A percentile compares a stretch with the other conserved stretches of the same genome.
Evolutionary conservation across 2,113 vertebrate species (phyloP).

Genomic region (Bubo blakistoni): DNA sequence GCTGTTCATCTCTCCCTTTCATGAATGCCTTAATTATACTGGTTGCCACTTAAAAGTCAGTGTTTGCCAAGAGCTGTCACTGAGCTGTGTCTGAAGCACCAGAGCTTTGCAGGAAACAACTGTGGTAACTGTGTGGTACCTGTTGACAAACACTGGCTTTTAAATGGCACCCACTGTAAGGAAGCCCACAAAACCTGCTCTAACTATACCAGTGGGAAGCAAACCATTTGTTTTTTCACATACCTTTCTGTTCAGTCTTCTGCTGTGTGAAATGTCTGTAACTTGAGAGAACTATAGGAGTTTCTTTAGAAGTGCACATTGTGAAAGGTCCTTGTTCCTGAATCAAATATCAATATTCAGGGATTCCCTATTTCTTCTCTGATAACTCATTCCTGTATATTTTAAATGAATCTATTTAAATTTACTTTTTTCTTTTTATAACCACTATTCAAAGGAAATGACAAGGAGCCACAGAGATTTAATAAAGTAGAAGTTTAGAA

Average conservation of each 20-base stretch:
- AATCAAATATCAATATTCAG: not conserved
- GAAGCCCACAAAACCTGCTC: not conserved
- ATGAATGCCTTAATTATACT: not conserved
- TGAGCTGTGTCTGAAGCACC: not conserved
- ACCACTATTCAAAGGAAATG: not conserved
- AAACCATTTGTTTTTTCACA: not conserved
- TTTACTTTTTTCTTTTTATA: not conserved
- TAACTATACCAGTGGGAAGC: not conserved
- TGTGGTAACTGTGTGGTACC: not conserved
- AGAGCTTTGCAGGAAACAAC: not conserved
- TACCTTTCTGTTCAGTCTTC: not conserved
- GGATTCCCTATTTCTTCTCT: not conserved
- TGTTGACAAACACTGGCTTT: not conserved
- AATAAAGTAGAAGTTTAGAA: constrained; percentile 24
- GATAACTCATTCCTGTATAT: not conserved
- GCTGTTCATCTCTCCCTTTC: not conserved
- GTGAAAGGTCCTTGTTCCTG: not conserved
- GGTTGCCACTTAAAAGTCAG: not conserved
- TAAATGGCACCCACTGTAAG: not conserved
- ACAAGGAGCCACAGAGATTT: not conserved
- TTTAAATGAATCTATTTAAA: not conserved
- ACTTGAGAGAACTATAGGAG: not conserved
- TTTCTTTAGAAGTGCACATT: not conserved
- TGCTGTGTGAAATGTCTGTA: not conserved
- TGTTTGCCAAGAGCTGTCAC: not conserved